Evolutionary conservation across 2,888 invertebrate species (phyloP), one percentile per base, ranked within the genome.

Genomic region (Callinectes sapidus): DNA sequence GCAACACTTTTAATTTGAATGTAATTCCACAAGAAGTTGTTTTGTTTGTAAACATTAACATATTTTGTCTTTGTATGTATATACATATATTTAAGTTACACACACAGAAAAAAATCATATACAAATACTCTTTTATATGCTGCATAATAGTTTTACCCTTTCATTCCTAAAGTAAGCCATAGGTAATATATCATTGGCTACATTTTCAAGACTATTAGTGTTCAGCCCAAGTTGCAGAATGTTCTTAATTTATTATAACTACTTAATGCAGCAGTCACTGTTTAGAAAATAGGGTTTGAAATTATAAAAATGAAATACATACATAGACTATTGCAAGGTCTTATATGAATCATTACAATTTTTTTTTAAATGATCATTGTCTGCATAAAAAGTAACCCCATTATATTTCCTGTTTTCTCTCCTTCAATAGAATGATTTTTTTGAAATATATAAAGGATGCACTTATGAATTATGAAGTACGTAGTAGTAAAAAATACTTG

Each of bases 121-220:
- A 86, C 86, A 39, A 18, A 48, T 48, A n/a, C n/a, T 39, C 14
- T 39, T 89, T 6, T 61, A 35, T 6, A 18, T 71, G 66, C 66
- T 89, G 61, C n/a, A 89, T 89, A 35, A 87, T 28, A 87, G 66
- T 55, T 54, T 55, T 28, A 54, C 54, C 88, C 55, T 88, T 88
- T 18, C 28, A n/a, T 88, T 55, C 13, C 18, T 54, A 28, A 23
- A 88, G 55, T 88, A 55, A 88, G 55, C 23, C 71, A n/a, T 71
- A 28, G 28, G n/a, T 81, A 16, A 81, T 81, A 81, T 81, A 32
- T 81, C 8, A 71, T 28, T 71, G 71, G 71, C 8, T n/a, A 71
- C 23, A 23, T 71, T 71, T 71, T n/a, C 71, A 71, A 71, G 71
- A 23, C n/a, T 71, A 71, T 71, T 71, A n/a, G 18, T 71, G n/a